Base-by-base conservation (phyloP, 2,113 vertebrate genomes). In the Ranitomeya variabilis region DNA sequence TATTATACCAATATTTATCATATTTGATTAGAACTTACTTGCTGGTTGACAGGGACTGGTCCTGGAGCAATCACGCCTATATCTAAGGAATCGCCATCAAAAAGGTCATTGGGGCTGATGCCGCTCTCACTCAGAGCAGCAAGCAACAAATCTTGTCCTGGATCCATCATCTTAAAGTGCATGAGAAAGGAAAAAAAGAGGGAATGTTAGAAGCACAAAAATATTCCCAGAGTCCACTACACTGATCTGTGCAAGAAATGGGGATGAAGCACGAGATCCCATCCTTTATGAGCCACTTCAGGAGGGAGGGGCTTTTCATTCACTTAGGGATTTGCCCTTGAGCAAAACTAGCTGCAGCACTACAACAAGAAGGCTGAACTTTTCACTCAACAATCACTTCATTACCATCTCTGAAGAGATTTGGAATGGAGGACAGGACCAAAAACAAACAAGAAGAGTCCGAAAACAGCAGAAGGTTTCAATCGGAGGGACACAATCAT, bases 51-150 rank as follows among this genome's bases (percentile, higher is more conserved):
- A 89, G 94, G 94, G 89, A 95, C 91, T 71, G 96, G 93, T 89
- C 95, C 94, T 90, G 94, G 92, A 59, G 93, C 92, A 87, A 91
- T 89, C 91, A 96, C 91, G 66, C 94, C 95, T 77, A 94, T 92
- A 8, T 99, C 98, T 87, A 97, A 94, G 93, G 95, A 94, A 90
- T 99, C 97, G 89, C 97, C 95, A 93, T 99, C 98, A 91, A 99
- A 99, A 2, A 99, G 94, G 91, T 99, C 98, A 94, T 98, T 99
- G 8, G 98, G 97, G 92, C 98, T 99, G 93, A 99, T 99, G 90
- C 98, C 98, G 91, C 98, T 98, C 94, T 99, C 98, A 91, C 98
- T 99, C 89, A 99, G 96, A 92, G 98, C 98, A 93, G 98, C 97
- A 90, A 99, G 97, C 90, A 99, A 95, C 94, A 99, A 96, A 94